Conservation (phyloP, 2,888 invertebrate genomes). For the Baccha elongata region DNA sequence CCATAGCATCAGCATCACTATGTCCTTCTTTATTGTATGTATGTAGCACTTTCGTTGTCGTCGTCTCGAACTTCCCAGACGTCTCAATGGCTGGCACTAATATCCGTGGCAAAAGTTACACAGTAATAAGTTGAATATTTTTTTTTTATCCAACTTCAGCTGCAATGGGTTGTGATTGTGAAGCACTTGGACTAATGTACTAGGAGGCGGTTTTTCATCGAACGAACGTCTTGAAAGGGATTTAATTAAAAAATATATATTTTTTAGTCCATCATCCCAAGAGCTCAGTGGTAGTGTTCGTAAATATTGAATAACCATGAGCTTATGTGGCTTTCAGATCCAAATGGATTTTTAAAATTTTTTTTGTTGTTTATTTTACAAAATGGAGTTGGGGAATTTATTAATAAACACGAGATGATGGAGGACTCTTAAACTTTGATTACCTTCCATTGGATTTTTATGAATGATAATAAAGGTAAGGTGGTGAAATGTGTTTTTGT, state of each 20-base stretch:
- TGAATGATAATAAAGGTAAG: too few relatives aligned
- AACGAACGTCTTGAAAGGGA: conserved; percentile 61
- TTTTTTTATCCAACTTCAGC: conserved; percentile 11
- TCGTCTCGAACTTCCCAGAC: conserved; percentile 69
- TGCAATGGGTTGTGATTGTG: conserved; percentile 46
- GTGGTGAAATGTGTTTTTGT: too few relatives aligned
- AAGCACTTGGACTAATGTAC: conserved; percentile 62
- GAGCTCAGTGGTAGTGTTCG: conserved; percentile 37
- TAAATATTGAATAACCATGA: conserved; percentile 56
- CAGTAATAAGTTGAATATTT: conserved; percentile 58
- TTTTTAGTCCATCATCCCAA: conserved; percentile 22
- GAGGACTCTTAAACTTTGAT: conserved; percentile 54
- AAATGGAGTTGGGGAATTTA: conserved; percentile 10
- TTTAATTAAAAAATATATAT: conserved; percentile 66
- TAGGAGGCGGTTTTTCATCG: conserved; percentile 38
- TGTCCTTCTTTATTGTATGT: conserved; percentile 16
- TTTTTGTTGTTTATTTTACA: neutral
- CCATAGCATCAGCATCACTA: neutral
- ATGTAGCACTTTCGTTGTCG: conserved; percentile 5
- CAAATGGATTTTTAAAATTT: conserved; percentile 20
- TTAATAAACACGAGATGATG: conserved; percentile 35
- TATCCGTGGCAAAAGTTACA: conserved; percentile 63
- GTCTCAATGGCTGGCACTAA: conserved; percentile 70
- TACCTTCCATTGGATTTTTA: conserved; percentile 40
- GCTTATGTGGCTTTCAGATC: conserved; percentile 56